A percentile compares a stretch with the other conserved stretches of the same genome.
Conservation (phyloP, 1,140 invertebrate species). For the Stenopsyche tienmushanensis region DNA sequence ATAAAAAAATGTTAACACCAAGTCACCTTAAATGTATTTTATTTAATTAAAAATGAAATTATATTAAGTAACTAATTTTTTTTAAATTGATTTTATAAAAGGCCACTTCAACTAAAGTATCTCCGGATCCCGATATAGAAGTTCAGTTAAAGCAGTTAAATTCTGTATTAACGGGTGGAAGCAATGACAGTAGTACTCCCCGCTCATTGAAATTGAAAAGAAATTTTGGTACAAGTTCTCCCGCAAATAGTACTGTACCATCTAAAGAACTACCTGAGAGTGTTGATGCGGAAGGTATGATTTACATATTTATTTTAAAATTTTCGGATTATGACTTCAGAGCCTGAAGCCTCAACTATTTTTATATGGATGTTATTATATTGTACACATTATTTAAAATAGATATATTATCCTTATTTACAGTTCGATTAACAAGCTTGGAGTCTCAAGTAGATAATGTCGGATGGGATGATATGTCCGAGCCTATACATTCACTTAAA, state of each 20-base stretch:
- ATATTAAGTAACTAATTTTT: not conserved
- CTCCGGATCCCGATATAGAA: constrained; percentile 5
- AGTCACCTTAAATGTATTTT: no score
- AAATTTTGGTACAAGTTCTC: not conserved
- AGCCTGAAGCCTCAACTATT: not conserved
- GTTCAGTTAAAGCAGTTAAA: constrained; percentile 21
- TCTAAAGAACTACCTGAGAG: no score
- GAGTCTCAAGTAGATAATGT: constrained; percentile 53
- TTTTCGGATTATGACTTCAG: not conserved
- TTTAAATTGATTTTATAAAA: constrained; percentile 1
- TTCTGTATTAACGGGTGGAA: constrained; percentile 15
- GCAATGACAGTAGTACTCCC: constrained; percentile 6
- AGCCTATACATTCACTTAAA: not conserved
- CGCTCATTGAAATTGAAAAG: not conserved
- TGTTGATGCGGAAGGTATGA: not conserved
- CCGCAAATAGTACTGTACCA: not conserved
- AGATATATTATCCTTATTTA: no score
- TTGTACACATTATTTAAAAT: no score
- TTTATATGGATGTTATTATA: no score
- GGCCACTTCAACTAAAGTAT: not conserved
- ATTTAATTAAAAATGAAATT: constrained; percentile 1
- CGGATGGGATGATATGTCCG: constrained; percentile 51
- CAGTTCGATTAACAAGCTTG: not conserved
- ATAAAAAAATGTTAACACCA: no score
- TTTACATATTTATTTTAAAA: not conserved